phyloP scores from a whole-genome alignment of 2,888 invertebrate genomes.

The Platycnemis pennipes region DNA sequence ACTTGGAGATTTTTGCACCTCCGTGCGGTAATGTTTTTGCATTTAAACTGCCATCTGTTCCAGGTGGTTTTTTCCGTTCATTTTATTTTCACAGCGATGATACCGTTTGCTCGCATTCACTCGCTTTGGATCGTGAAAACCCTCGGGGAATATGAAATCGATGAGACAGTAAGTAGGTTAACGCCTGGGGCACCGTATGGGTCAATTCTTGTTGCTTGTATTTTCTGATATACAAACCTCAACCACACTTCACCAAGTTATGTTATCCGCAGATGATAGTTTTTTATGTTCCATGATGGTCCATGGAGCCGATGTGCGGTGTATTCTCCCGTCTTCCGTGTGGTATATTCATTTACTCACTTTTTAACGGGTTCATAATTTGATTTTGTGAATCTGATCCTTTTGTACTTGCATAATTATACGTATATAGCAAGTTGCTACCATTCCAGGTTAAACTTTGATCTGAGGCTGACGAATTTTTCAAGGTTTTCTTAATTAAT shows the following conservation, averaged over 20 bases:
- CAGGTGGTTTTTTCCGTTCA: not conserved
- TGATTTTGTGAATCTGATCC: too few relatives aligned
- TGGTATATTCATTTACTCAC: too few relatives aligned
- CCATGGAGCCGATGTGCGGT: too few relatives aligned
- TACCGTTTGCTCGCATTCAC: not conserved
- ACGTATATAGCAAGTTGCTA: too few relatives aligned
- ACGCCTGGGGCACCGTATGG: constrained; percentile 5
- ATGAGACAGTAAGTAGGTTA: constrained; percentile 18
- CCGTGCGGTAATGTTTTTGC: not conserved
- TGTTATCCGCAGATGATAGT: not conserved
- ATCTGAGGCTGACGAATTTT: too few relatives aligned
- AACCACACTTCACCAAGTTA: not conserved
- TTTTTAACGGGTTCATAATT: too few relatives aligned
- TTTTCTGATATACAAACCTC: not conserved
- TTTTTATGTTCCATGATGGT: not conserved
- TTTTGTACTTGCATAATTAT: too few relatives aligned
- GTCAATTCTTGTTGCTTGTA: constrained; percentile 8
- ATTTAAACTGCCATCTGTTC: not conserved
- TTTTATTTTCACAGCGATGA: not conserved
- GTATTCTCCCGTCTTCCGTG: too few relatives aligned
- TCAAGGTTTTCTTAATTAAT: too few relatives aligned
- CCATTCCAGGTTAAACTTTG: too few relatives aligned
- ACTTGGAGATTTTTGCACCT: not conserved
- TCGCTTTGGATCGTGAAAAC: not conserved
- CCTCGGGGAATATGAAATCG: not conserved